phyloP scores from a whole-genome alignment of 2,113 vertebrate species.

The Cebidichthys violaceus region DNA sequence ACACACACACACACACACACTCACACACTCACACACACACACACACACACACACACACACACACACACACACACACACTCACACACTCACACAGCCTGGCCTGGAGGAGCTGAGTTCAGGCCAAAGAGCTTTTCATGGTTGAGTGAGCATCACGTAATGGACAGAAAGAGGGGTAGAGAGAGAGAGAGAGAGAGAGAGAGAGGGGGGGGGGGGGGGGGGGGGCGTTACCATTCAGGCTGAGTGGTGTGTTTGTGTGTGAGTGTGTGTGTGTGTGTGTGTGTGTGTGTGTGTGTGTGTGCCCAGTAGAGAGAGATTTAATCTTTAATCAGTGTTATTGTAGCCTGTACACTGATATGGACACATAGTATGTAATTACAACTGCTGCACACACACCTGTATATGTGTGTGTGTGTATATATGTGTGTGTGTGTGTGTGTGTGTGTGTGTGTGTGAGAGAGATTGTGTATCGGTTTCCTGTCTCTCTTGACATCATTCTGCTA shows the following conservation, averaged over 20 bases:
- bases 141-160: conserved; percentile 54
- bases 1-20: conserved; percentile 47
- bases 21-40: conserved; percentile 45
- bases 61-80: conserved; percentile 48
- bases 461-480: conserved; percentile 18
- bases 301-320: conserved; percentile 60
- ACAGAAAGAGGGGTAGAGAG: conserved; percentile 31
- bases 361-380: conserved; percentile 71
- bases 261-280: conserved; percentile 13
- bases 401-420: conserved; percentile 2
- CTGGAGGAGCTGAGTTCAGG: conserved; percentile 55
- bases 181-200: conserved; percentile 7
- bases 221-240: conserved; percentile 38
- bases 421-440: conserved; percentile 14
- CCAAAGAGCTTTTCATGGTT: conserved; percentile 71
- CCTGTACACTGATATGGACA: conserved; percentile 62
- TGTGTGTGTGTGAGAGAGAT: conserved; percentile 9
- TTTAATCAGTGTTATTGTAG: conserved; percentile 69
- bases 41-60: conserved; percentile 47
- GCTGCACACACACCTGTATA: conserved; percentile 22
- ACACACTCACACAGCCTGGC: conserved; percentile 42
- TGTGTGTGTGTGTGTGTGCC: conserved; percentile 24
- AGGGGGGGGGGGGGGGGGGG: conserved; percentile 5
- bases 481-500: conserved; percentile 5
- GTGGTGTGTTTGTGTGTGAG: conserved; percentile 10